Evolutionary conservation across 2,113 vertebrate species (phyloP).

Genomic region (Echinops telfairi): DNA sequence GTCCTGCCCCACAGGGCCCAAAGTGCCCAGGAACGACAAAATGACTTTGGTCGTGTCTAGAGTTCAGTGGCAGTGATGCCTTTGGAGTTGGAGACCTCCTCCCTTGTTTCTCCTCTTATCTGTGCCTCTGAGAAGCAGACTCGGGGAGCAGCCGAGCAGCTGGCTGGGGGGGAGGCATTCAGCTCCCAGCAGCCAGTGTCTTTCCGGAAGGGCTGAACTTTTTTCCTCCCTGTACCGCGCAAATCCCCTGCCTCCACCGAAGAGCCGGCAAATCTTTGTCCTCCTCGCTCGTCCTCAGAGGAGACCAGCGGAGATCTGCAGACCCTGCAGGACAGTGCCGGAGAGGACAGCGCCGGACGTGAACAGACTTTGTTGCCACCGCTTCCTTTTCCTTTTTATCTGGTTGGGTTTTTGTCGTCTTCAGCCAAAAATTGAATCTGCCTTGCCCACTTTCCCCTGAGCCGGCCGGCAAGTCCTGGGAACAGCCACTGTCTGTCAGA

Average conservation of each 20-base stretch:
- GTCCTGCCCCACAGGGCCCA: constrained; percentile 74
- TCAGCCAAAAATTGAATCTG: constrained; percentile 47
- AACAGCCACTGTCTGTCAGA: not conserved
- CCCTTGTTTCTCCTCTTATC: constrained; percentile 62
- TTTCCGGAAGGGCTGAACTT: constrained; percentile 78
- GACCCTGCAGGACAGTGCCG: constrained; percentile 67
- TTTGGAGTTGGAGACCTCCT: constrained; percentile 33
- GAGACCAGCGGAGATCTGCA: constrained; percentile 57
- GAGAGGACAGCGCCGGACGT: constrained; percentile 68
- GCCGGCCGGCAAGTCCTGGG: constrained; percentile 41
- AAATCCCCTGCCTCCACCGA: constrained; percentile 45
- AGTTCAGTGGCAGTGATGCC: constrained; percentile 79
- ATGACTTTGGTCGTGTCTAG: constrained; percentile 74
- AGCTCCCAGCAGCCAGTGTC: constrained; percentile 28
- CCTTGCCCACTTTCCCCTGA: constrained; percentile 68
- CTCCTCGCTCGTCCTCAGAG: constrained; percentile 14
- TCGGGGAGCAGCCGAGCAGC: constrained; percentile 65
- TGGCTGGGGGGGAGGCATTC: constrained; percentile 33
- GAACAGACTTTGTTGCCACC: constrained; percentile 71
- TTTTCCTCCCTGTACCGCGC: not conserved
- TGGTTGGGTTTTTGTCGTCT: constrained; percentile 59
- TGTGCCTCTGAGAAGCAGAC: constrained; percentile 46
- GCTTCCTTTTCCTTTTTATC: constrained; percentile 4
- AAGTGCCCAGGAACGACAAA: constrained; percentile 60
- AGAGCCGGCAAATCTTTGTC: constrained; percentile 69